Evolutionary conservation across 2,888 invertebrate species (phyloP).

Genomic region (Brenthis daphne): DNA sequence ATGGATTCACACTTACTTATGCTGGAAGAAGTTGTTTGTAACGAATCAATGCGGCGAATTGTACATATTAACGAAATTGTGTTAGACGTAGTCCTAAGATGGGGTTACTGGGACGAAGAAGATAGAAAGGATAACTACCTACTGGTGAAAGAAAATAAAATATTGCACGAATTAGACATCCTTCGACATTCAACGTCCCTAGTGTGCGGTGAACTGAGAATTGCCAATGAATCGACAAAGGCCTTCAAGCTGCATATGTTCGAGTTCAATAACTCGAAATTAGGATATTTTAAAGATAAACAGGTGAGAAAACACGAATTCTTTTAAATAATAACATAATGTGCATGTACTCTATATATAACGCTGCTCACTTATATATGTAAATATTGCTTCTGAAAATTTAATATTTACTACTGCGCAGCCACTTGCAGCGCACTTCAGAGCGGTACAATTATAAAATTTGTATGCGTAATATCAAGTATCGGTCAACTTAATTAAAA

Average conservation of each 20-base stretch:
- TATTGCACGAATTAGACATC: slow-evolving; percentile 73
- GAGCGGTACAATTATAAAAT: no score
- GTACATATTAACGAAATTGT: slow-evolving; percentile 89
- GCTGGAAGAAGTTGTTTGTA: slow-evolving; percentile 90
- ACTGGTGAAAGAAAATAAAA: slow-evolving; percentile 82
- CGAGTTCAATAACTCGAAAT: slow-evolving; percentile 89
- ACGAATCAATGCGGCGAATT: slow-evolving; percentile 87
- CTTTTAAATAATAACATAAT: neutral
- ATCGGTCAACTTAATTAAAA: no score
- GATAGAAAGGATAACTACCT: slow-evolving; percentile 92
- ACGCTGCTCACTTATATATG: no score
- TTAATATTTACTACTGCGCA: no score
- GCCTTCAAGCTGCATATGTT: slow-evolving; percentile 89
- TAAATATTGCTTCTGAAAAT: no score
- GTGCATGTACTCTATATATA: neutral
- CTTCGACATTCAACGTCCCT: slow-evolving; percentile 83
- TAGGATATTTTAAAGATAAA: slow-evolving; percentile 91
- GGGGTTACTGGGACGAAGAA: slow-evolving; percentile 95
- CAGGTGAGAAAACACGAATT: slow-evolving; percentile 56
- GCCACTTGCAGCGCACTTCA: no score
- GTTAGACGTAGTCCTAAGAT: slow-evolving; percentile 86
- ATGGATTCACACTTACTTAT: slow-evolving; percentile 86
- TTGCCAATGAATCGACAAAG: slow-evolving; percentile 88
- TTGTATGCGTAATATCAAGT: no score
- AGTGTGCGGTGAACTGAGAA: slow-evolving; percentile 89